Percentiles rank a stretch among this genome's conserved stretches.
Evolutionary conservation across 2,113 vertebrate genomes (phyloP).

Genomic region (Stercorarius parasiticus): DNA sequence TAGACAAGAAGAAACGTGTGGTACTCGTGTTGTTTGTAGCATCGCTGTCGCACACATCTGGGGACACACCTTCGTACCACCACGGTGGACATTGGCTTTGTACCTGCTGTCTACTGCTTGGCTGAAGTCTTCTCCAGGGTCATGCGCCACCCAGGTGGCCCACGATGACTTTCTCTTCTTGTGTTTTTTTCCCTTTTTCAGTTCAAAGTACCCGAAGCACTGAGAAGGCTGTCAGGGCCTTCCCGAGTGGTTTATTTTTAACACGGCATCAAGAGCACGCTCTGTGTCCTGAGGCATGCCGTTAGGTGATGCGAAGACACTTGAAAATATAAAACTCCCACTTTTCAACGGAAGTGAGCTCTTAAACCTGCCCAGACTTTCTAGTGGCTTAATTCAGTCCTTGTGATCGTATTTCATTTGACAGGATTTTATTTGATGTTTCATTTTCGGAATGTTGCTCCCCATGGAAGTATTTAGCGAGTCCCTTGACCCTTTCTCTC

Average conservation of each 20-base stretch:
- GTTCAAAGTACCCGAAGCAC: background rate
- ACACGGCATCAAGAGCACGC: background rate
- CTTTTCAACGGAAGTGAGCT: background rate
- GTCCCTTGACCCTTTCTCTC: background rate
- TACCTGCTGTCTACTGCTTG: background rate
- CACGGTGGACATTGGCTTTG: background rate
- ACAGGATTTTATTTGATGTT: background rate
- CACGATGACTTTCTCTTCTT: background rate
- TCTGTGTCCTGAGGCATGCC: background rate
- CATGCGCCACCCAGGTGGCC: background rate
- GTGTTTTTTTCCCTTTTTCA: background rate
- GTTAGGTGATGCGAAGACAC: background rate
- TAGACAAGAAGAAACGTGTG: background rate
- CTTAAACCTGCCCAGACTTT: background rate
- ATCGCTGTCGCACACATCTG: fast-evolving
- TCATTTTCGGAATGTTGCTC: fast-evolving
- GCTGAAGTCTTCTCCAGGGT: background rate
- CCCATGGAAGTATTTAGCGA: fast-evolving
- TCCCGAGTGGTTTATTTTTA: background rate
- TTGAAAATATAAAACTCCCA: background rate
- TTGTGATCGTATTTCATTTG: fast-evolving
- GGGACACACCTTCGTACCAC: fast-evolving
- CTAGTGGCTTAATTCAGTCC: background rate
- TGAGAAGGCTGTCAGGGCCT: background rate
- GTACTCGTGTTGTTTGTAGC: fast-evolving